Conservation (phyloP, 2,113 vertebrate species). For the Gobiocypris rarus region DNA sequence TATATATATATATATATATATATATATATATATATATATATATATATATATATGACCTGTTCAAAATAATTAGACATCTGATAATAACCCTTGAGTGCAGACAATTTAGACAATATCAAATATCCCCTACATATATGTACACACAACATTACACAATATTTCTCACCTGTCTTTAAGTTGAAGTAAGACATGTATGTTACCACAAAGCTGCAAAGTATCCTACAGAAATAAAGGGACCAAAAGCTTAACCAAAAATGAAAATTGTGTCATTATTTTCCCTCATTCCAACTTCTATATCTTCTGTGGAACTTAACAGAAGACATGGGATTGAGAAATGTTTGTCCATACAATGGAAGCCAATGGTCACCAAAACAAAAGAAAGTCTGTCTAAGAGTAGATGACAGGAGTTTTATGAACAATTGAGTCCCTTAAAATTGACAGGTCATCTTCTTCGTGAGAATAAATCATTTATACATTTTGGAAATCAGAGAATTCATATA, state of each 20-base stretch:
- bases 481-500: too few relatives aligned
- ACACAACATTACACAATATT: background rate
- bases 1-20: too few relatives aligned
- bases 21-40: too few relatives aligned
- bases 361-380: background rate
- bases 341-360: background rate
- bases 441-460: too few relatives aligned
- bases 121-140: background rate
- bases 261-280: background rate
- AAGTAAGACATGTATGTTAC: background rate
- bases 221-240: background rate
- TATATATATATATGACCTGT: too few relatives aligned
- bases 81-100: background rate
- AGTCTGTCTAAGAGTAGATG: background rate
- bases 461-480: too few relatives aligned
- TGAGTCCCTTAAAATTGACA: too few relatives aligned
- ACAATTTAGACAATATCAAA: background rate
- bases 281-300: background rate
- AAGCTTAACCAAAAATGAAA: background rate
- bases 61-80: too few relatives aligned
- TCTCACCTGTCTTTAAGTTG: background rate
- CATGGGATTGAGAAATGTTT: background rate
- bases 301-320: background rate
- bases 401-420: background rate
- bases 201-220: background rate